A percentile compares a stretch with the other conserved stretches of the same genome.
phyloP scores from a whole-genome alignment of 1,140 invertebrate genomes.

The Nixonia krombeini region DNA sequence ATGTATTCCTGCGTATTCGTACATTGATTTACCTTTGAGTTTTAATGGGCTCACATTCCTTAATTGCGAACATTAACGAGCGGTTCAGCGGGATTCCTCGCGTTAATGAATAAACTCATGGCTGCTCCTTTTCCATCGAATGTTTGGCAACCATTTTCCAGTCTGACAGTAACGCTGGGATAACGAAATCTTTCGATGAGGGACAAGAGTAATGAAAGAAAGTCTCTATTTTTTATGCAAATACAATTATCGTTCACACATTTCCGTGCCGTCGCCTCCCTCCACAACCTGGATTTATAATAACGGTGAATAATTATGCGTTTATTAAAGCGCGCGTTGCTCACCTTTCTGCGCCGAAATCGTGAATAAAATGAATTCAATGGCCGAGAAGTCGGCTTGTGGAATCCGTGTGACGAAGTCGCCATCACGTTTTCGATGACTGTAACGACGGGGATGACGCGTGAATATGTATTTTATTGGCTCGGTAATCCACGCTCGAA shows the following conservation, averaged over 20 bases:
- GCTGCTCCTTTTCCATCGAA: constrained; percentile 47
- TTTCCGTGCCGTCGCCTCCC: too few relatives aligned
- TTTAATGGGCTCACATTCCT: constrained; percentile 53
- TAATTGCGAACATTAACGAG: constrained; percentile 63
- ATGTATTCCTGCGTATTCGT: constrained; percentile 49
- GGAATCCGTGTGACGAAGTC: constrained; percentile 36
- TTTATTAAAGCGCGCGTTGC: too few relatives aligned
- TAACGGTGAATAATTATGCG: too few relatives aligned
- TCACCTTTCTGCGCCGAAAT: too few relatives aligned
- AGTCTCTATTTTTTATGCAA: constrained; percentile 18
- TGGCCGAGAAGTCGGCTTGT: constrained; percentile 27
- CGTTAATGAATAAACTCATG: constrained; percentile 57
- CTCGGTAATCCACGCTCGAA: constrained; percentile 31
- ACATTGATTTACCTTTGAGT: constrained; percentile 57
- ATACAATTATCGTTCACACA: too few relatives aligned
- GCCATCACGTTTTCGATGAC: constrained; percentile 42
- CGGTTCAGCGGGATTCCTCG: constrained; percentile 52
- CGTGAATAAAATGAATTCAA: too few relatives aligned
- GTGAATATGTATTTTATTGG: constrained; percentile 40
- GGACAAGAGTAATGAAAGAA: constrained; percentile 21
- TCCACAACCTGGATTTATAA: background rate
- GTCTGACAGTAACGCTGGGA: constrained; percentile 32
- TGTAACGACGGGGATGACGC: constrained; percentile 23
- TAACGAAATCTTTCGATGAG: constrained; percentile 42
- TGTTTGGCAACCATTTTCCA: constrained; percentile 44